phyloP scores from a whole-genome alignment of 1,140 invertebrate species.

The Lepidurus arcticus region DNA sequence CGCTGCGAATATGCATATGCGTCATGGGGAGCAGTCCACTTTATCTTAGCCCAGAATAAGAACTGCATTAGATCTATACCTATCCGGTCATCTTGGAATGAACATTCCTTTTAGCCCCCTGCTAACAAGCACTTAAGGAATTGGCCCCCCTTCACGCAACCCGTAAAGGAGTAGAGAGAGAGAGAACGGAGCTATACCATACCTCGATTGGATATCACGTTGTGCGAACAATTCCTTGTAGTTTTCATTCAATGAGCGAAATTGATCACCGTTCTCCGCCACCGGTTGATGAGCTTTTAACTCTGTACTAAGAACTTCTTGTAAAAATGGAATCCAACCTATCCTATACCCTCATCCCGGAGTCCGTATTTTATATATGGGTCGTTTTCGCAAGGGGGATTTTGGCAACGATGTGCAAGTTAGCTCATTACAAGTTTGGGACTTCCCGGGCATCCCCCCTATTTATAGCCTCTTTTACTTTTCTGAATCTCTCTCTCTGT shows the following conservation, averaged over 20 bases:
- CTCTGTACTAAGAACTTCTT: too few species aligned
- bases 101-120: constrained; percentile 15
- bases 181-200: neutral
- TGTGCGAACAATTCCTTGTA: neutral
- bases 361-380: too few species aligned
- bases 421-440: constrained; percentile 10
- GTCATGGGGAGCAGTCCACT: neutral
- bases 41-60: neutral
- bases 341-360: too few species aligned
- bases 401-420: neutral
- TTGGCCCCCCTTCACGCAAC: neutral
- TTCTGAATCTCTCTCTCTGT: neutral
- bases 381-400: neutral
- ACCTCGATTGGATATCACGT: neutral
- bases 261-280: neutral
- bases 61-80: neutral
- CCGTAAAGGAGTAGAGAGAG: neutral
- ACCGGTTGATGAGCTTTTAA: neutral
- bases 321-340: too few species aligned
- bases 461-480: constrained; percentile 1
- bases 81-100: constrained; percentile 14
- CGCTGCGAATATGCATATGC: neutral
- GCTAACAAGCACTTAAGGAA: constrained; percentile 19
- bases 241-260: neutral
- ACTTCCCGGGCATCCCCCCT: neutral